Conservation (phyloP, 2,888 invertebrate species). For the Gryllus longicercus region DNA sequence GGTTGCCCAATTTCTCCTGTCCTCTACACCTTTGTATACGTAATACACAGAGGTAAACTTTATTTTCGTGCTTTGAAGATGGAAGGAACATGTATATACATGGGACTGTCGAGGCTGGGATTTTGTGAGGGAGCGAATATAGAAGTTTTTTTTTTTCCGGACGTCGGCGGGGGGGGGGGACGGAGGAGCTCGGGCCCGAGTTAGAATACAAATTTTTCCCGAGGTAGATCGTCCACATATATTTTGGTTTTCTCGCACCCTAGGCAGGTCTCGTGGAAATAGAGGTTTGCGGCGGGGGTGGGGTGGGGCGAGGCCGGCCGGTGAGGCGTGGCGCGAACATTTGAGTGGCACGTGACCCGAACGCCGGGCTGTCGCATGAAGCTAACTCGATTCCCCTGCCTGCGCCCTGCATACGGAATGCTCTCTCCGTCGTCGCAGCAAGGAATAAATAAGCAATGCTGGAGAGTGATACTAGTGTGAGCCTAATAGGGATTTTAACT, state of each 20-base stretch:
- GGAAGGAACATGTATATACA: too few species aligned
- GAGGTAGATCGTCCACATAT: slow-evolving; percentile 8
- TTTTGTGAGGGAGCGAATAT: background rate
- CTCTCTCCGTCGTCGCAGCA: background rate
- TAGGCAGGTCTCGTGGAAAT: background rate
- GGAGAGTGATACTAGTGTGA: background rate
- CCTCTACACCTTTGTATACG: slow-evolving; percentile 17
- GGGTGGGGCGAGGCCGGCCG: background rate
- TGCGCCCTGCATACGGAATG: background rate
- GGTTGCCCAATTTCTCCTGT: background rate
- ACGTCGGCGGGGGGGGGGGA: background rate
- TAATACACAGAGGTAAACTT: background rate
- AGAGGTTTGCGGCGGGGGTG: background rate
- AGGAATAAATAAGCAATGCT: background rate
- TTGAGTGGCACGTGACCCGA: slow-evolving; percentile 1
- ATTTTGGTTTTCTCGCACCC: slow-evolving; percentile 8
- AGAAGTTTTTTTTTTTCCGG: background rate
- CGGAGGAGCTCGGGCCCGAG: background rate
- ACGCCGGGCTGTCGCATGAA: background rate
- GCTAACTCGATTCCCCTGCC: background rate
- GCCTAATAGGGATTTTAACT: too few species aligned
- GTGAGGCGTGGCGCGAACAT: background rate
- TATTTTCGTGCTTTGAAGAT: background rate
- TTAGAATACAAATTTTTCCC: slow-evolving; percentile 17
- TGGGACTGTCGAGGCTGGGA: background rate